Evolutionary conservation across 1,140 invertebrate species (phyloP), one percentile per base, ranked within the genome.

Genomic region (Dryas iulia): DNA sequence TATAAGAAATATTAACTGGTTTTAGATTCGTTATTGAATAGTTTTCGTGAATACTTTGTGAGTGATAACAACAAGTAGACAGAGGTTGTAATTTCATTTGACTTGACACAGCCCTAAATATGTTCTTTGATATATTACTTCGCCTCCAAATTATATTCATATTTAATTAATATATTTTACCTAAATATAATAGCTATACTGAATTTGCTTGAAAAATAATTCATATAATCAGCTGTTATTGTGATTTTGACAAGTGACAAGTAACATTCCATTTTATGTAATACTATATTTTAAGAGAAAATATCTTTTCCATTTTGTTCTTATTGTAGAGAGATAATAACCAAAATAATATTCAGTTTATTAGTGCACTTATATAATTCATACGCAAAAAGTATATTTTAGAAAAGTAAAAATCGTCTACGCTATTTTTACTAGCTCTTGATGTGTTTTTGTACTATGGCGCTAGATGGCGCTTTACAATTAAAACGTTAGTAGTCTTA

Each of bases 101-200:
- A 24, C 58, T 35, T 35, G 31, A 21, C 12, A 69, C 10, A 47
- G 31, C 53, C 58, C 66, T 53, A 33, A 58, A 31, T 58, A 69
- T 8, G 25, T 59, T 58, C 14, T 31, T 3, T 18, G 18, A 12
- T 47, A 69, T n/a, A 31, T 63, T 59, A n/a, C 71, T 59, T 62
- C 72, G 69, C 52, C 73, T 73, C 65, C 76, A 74, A 25, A 81
- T 11, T 33, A 62, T 21, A 26, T 66, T 71, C 69, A 71, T 69
- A 10, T 47, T 47, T 47, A 47, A 1, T 21, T 47, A 47, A 21
- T 21, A 3, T 3, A 47, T 47, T 47, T 10, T 1, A 21, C 18
- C 21, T 10, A 2, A 14, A 18, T 14, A 21, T 47, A 18, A 8
- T 47, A 47, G 14, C 0, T 18, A 21, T 21, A 47, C 8, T 21